Conservation (phyloP, 2,113 vertebrate genomes). For the Menura novaehollandiae region DNA sequence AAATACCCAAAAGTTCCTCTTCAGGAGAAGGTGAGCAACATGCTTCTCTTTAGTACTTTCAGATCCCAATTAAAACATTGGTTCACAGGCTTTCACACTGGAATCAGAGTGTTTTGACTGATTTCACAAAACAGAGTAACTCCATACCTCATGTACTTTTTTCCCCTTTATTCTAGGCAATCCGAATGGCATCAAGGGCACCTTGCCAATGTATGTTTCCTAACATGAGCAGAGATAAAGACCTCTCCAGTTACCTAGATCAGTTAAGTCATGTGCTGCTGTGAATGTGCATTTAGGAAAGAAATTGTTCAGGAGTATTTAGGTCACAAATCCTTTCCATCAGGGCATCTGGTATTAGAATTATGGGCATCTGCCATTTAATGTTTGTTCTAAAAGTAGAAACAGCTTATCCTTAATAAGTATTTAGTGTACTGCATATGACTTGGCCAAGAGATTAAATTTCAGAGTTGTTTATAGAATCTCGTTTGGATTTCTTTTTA, state of each 20-base stretch:
- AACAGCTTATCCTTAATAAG: constrained; percentile 53
- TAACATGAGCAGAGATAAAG: not conserved
- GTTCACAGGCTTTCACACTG: not conserved
- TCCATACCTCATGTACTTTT: not conserved
- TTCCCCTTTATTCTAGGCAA: not conserved
- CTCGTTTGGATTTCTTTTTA: not conserved
- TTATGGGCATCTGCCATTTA: constrained; percentile 52
- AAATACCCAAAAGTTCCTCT: not conserved
- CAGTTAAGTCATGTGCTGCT: not conserved
- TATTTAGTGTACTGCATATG: constrained; percentile 20
- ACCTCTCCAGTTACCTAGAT: not conserved
- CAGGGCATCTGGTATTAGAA: constrained; percentile 47
- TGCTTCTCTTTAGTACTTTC: not conserved
- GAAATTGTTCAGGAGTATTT: constrained; percentile 45
- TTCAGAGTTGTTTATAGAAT: constrained; percentile 1
- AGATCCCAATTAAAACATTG: not conserved
- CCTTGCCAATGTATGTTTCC: not conserved
- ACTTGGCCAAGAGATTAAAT: constrained; percentile 42
- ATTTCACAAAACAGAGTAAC: not conserved
- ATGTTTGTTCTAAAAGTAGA: constrained; percentile 35
- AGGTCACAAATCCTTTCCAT: constrained; percentile 67
- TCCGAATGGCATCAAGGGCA: not conserved
- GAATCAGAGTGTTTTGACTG: not conserved
- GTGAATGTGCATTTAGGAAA: constrained; percentile 15
- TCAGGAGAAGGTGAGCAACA: not conserved